Conservation (phyloP, 2,113 vertebrate species). For the Marcusenius ussheri region DNA sequence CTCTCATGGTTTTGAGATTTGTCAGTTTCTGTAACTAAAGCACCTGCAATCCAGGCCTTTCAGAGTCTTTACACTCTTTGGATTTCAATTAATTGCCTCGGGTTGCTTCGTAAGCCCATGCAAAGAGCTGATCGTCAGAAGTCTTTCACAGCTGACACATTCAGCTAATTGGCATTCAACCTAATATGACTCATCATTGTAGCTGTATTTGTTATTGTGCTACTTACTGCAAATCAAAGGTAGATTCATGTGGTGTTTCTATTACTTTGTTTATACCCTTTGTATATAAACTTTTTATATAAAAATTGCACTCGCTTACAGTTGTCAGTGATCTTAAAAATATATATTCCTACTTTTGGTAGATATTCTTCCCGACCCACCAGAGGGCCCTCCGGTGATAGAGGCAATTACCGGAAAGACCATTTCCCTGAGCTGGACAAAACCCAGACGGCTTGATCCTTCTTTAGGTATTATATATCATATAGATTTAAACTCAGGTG, state of each 20-base stretch:
- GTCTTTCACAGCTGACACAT: not conserved
- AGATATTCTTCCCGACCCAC: conserved; percentile 92
- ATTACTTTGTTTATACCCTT: not conserved
- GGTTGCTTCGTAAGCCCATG: not conserved
- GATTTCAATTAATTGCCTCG: not conserved
- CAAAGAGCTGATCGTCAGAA: not conserved
- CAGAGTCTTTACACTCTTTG: not conserved
- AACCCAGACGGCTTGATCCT: conserved; percentile 81
- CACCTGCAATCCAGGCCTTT: not conserved
- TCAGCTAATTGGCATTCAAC: not conserved
- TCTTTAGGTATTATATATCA: conserved; percentile 71
- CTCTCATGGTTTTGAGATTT: not conserved
- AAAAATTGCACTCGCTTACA: not conserved
- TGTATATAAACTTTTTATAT: not conserved
- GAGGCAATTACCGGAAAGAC: conserved; percentile 79
- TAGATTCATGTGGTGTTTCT: not conserved
- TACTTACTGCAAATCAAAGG: not conserved
- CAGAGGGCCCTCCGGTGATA: conserved; percentile 76
- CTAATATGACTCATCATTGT: not conserved
- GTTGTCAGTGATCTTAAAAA: not conserved
- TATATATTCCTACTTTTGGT: conserved; percentile 25
- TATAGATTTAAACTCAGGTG: not conserved
- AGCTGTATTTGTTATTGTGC: not conserved
- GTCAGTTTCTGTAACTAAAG: not conserved
- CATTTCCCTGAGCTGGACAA: conserved; percentile 80